Percentiles rank a stretch among this genome's conserved stretches.
phyloP scores from a whole-genome alignment of 2,888 invertebrate genomes.

The Papilio gigon region DNA sequence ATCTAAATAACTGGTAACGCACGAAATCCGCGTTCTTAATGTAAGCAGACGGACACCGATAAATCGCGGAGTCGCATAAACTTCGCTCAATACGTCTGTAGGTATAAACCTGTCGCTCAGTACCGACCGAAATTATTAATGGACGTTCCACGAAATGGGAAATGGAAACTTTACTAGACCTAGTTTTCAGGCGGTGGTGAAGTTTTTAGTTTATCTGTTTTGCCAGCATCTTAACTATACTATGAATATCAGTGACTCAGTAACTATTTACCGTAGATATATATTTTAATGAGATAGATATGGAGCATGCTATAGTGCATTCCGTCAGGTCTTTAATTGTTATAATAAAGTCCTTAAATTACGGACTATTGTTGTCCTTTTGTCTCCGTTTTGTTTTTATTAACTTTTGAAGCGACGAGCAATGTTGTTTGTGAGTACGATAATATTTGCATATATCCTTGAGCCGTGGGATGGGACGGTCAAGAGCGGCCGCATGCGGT shows the following conservation, averaged over 20 bases:
- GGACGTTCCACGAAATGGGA: constrained; percentile 32
- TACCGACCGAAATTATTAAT: constrained; percentile 46
- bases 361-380: constrained; percentile 50
- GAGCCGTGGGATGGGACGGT: constrained; percentile 62
- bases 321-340: too few species aligned
- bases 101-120: constrained; percentile 54
- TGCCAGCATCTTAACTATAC: neutral
- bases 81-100: constrained; percentile 54
- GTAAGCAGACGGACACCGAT: constrained; percentile 63
- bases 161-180: constrained; percentile 23
- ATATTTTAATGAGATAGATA: neutral
- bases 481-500: constrained; percentile 58
- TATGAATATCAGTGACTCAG: neutral
- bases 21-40: constrained; percentile 58
- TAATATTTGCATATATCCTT: constrained; percentile 72
- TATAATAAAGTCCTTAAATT: neutral
- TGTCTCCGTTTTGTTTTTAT: constrained; percentile 56
- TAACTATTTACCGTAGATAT: neutral
- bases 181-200: neutral
- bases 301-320: neutral
- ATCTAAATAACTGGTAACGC: constrained; percentile 53
- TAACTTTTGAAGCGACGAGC: constrained; percentile 63
- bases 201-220: neutral
- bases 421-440: constrained; percentile 58
- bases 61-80: constrained; percentile 61